Conservation (phyloP, 2,113 vertebrate species). For the Callorhinus ursinus region DNA sequence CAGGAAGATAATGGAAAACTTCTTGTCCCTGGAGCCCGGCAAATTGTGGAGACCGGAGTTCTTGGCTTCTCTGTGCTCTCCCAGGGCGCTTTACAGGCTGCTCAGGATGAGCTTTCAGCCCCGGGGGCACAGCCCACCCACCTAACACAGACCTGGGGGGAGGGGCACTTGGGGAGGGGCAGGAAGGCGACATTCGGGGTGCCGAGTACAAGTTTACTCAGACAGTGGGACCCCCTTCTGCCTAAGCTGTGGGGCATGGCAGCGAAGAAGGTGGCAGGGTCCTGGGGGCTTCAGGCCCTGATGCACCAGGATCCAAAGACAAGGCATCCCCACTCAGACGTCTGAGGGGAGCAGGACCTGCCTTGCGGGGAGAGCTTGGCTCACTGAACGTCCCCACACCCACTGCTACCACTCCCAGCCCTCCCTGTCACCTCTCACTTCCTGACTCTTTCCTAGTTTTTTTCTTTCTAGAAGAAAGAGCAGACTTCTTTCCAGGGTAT, state of each 20-base stretch:
- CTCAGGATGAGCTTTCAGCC: neutral
- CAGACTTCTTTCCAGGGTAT: neutral
- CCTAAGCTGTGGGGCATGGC: neutral
- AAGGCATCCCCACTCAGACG: accelerated
- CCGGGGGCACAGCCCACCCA: neutral
- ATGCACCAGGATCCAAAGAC: accelerated
- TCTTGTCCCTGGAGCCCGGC: neutral
- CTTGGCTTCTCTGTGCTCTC: neutral
- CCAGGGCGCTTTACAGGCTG: accelerated
- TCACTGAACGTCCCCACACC: too few species aligned
- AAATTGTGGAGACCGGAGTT: neutral
- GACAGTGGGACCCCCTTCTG: neutral
- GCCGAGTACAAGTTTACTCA: neutral
- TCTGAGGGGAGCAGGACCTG: neutral
- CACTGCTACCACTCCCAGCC: accelerated
- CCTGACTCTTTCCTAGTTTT: neutral
- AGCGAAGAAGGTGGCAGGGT: neutral
- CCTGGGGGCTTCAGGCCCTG: neutral
- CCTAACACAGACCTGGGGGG: neutral
- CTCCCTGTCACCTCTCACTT: neutral
- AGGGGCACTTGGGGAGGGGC: neutral
- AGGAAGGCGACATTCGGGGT: neutral
- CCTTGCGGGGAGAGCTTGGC: neutral
- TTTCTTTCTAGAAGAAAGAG: neutral
- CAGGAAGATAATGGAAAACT: neutral